Evolutionary conservation across 2,113 vertebrate species (phyloP), one percentile per base, ranked within the genome.

Genomic region (Psammodynastes pulverulentus): DNA sequence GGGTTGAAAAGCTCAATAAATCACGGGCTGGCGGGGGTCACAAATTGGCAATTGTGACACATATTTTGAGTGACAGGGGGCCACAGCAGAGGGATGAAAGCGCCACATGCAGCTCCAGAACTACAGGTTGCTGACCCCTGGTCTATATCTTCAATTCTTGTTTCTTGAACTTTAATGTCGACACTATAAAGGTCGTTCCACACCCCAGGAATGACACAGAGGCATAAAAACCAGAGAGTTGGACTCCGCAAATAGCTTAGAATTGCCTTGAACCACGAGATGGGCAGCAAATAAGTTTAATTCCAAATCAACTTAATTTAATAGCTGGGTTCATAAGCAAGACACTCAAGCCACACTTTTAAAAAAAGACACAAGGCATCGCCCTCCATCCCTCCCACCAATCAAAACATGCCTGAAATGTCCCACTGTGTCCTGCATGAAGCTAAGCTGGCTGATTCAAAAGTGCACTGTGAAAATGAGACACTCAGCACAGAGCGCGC

Each of bases 351-450:
- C 19, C 29, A 51, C 43, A 15, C 1, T 79, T 88, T 26, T 3
- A 6, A 88, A 84, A 39, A 26, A 39, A 90, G 29, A 52, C 24
- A 10, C n/a, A 62, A 5, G 5, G 2, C 48, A 48, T 23, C 51
- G 9, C 23, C 12, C 3, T 67, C 34, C 72, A 4, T 1, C 1
- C 1, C 26, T 3, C 4, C 26, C 4, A 49, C 1, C 9, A 21
- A 45, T 54, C 15, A 19, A 26, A 54, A 23, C 29, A 39, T 34
- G n/a, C 34, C 17, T 4, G 34, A 43, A 34, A 39, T 39, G 6
- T 39, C 72, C 34, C 72, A 4, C 3, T 19, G 34, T 21, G 17
- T 43, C 34, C 72, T 79, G 34, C 17, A 43, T 39, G 72, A 39
- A 39, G 34, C 34, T 79, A 39, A 79, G 34, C 72, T 79, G 72